A percentile compares a stretch with the other conserved stretches of the same genome.
Conservation (phyloP, 2,888 invertebrate species). For the Pycnomerus fuliginosus region DNA sequence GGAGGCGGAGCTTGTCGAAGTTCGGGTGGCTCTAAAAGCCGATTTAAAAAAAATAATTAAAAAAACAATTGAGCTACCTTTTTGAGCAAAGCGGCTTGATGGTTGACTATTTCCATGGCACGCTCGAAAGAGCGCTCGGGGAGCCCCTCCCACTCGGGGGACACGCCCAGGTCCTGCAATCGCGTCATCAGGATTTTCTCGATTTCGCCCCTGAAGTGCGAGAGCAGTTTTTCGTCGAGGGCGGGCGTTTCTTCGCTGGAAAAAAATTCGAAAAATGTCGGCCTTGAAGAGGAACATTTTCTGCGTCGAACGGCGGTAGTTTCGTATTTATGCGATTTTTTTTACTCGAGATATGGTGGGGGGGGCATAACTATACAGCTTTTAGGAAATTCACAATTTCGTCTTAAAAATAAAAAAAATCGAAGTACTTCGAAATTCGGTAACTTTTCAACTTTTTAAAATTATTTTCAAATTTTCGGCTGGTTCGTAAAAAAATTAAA, state of each 20-base stretch:
- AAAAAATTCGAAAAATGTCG: not conserved
- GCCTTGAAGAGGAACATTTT: no score
- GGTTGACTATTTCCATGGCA: slow-evolving; percentile 59
- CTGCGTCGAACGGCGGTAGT: no score
- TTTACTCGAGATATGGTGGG: no score
- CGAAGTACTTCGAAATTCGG: no score
- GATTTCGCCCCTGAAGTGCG: slow-evolving; percentile 24
- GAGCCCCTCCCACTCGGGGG: slow-evolving; percentile 62
- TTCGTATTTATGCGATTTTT: no score
- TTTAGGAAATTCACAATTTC: no score
- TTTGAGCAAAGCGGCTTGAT: slow-evolving; percentile 58
- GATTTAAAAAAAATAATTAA: slow-evolving; percentile 1
- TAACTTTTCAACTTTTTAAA: no score
- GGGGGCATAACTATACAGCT: no score
- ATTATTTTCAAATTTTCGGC: no score
- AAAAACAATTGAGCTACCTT: slow-evolving; percentile 53
- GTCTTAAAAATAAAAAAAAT: no score
- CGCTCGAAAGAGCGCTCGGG: slow-evolving; percentile 59
- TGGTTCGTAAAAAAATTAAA: no score
- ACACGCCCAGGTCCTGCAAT: slow-evolving; percentile 62
- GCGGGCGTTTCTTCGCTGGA: slow-evolving; percentile 4
- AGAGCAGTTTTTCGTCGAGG: slow-evolving; percentile 16
- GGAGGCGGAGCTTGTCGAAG: slow-evolving; percentile 16
- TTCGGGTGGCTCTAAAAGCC: slow-evolving; percentile 27
- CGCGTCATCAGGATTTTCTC: slow-evolving; percentile 54